Conservation (phyloP, 2,113 vertebrate species). For the Ciconia boyciana region DNA sequence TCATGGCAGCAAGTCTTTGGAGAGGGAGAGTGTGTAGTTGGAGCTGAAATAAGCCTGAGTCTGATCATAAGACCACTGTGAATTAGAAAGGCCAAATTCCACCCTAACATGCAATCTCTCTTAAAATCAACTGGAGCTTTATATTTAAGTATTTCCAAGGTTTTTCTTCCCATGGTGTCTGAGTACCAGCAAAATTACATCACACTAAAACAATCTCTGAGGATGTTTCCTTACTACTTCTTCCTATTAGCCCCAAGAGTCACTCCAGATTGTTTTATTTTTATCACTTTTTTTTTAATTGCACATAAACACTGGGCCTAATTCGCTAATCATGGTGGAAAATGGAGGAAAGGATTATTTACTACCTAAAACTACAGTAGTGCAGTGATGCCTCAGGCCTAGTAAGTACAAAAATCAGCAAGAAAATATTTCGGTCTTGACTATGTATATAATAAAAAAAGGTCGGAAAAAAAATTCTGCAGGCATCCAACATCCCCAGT, state of each 20-base stretch:
- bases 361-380: neutral
- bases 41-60: neutral
- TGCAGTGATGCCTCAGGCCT: neutral
- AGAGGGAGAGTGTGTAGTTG: neutral
- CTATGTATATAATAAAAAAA: neutral
- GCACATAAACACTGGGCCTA: neutral
- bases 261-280: neutral
- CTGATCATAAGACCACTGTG: constrained; percentile 46
- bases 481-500: neutral
- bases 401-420: neutral
- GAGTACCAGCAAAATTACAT: constrained; percentile 40
- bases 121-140: constrained; percentile 30
- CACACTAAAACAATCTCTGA: constrained; percentile 14
- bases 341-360: neutral
- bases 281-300: neutral
- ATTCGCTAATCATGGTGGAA: neutral
- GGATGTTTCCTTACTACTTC: neutral
- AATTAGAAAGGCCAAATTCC: constrained; percentile 42
- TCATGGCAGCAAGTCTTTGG: neutral
- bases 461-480: neutral
- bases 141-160: constrained; percentile 32
- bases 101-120: constrained; percentile 17
- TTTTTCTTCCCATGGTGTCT: constrained; percentile 18
- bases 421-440: neutral
- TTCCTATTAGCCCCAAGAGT: neutral